Evolutionary conservation across 2,888 invertebrate genomes (phyloP).

Genomic region (Cyclophora albipunctata): DNA sequence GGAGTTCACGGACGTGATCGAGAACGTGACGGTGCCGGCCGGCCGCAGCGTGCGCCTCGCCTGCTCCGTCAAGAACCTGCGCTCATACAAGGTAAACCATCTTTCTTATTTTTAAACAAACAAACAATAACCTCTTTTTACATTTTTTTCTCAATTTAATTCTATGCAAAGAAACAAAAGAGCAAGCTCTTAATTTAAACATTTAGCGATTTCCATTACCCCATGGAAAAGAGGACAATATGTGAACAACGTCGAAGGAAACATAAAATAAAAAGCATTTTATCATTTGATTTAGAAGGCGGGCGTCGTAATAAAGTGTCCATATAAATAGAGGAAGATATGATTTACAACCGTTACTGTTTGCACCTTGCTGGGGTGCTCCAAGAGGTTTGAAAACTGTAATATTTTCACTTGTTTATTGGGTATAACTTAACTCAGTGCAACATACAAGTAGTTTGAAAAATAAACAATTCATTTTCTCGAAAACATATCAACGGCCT

Average conservation of each 20-base stretch:
- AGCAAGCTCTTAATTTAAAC: neutral
- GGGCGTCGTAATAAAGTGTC: slow-evolving; percentile 70
- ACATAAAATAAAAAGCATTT: slow-evolving; percentile 71
- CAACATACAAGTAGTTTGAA: too few species aligned
- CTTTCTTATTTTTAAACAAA: neutral
- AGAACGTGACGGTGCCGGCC: slow-evolving; percentile 92
- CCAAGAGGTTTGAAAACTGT: slow-evolving; percentile 43
- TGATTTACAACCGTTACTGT: slow-evolving; percentile 64
- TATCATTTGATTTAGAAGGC: slow-evolving; percentile 74
- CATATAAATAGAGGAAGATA: slow-evolving; percentile 69
- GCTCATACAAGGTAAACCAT: slow-evolving; percentile 86
- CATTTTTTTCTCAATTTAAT: neutral
- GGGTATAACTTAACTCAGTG: too few species aligned
- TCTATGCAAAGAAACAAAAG: neutral
- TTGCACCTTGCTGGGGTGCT: slow-evolving; percentile 49
- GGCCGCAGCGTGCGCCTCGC: slow-evolving; percentile 91
- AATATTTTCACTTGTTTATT: slow-evolving; percentile 15
- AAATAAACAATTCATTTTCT: too few species aligned
- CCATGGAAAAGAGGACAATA: slow-evolving; percentile 49
- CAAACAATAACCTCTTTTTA: neutral
- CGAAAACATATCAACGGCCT: too few species aligned
- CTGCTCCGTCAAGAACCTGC: slow-evolving; percentile 93
- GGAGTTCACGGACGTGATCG: slow-evolving; percentile 91
- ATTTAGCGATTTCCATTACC: slow-evolving; percentile 3
- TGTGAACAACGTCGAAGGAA: slow-evolving; percentile 57